Conservation (phyloP, 1,140 invertebrate species). For the Lamellibrachia luymesi region DNA sequence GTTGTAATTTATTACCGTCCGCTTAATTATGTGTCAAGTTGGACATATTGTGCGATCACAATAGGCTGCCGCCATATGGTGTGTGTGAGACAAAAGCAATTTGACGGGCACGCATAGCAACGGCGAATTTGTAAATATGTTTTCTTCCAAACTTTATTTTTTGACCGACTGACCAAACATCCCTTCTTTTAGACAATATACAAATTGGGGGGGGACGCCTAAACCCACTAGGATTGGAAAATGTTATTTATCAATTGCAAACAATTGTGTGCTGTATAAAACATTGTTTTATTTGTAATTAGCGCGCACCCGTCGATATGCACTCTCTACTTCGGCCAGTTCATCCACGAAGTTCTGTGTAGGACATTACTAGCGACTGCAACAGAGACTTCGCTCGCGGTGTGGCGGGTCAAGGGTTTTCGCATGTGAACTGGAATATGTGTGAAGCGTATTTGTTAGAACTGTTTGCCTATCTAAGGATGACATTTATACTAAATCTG, state of each 20-base stretch:
- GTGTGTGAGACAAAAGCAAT: too few species aligned
- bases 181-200: background rate
- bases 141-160: too few species aligned
- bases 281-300: background rate
- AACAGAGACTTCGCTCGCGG: background rate
- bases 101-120: too few species aligned
- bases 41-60: too few species aligned
- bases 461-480: too few species aligned
- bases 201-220: too few species aligned
- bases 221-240: background rate
- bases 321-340: background rate
- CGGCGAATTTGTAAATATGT: too few species aligned
- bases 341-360: background rate
- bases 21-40: too few species aligned
- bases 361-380: background rate
- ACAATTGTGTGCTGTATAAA: background rate
- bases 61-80: too few species aligned
- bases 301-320: background rate
- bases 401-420: background rate
- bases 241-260: background rate
- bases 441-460: too few species aligned
- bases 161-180: background rate
- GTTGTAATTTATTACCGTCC: too few species aligned
- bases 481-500: too few species aligned
- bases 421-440: background rate